Conservation (phyloP, 2,797 vertebrate genomes). For the Pteronotus mesoamericanus region DNA sequence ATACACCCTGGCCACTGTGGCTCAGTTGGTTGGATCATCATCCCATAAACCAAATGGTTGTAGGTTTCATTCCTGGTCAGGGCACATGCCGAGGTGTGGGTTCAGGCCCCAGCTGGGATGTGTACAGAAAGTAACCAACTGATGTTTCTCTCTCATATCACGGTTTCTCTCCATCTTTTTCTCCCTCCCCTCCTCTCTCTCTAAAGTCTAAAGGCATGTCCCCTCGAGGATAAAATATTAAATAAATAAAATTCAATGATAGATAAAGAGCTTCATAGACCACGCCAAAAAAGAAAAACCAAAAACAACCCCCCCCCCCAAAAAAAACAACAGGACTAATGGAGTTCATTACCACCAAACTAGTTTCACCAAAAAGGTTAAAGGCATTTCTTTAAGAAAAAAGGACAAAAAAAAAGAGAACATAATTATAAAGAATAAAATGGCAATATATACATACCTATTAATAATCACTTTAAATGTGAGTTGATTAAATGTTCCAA, state of each 20-base stretch:
- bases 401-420: background rate
- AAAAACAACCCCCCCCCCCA: background rate
- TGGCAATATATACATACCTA: background rate
- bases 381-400: background rate
- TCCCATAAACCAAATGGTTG: background rate
- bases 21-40: background rate
- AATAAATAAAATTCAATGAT: background rate
- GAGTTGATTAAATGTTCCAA: background rate
- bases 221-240: background rate
- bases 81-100: background rate
- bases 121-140: background rate
- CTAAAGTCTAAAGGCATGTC: background rate
- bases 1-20: background rate
- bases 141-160: background rate
- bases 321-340: background rate
- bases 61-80: background rate
- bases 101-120: background rate
- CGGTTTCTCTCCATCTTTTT: background rate
- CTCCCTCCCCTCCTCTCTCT: background rate
- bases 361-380: background rate
- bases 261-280: background rate
- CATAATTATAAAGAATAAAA: background rate
- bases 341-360: background rate
- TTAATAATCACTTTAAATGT: background rate
- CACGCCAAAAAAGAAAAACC: background rate